Percentiles rank a stretch among this genome's conserved stretches.
These are phyloP conservation scores for Lineus longissimus DNA, from an alignment of 1,140 invertebrate species.

Conservation along the genomic window DNA sequence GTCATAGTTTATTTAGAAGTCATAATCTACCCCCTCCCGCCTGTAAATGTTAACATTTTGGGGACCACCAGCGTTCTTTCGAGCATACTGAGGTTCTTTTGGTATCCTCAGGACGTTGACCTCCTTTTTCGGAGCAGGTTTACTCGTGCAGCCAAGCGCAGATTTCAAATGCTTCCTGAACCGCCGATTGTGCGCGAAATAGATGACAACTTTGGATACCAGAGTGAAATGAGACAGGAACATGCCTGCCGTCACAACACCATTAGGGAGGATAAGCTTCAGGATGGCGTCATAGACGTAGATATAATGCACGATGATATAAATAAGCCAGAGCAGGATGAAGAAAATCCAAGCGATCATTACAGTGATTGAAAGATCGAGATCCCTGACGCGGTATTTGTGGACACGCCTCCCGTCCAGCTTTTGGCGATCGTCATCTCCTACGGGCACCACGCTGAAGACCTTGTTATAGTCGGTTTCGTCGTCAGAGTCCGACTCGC, in stretches of 20 bases:
- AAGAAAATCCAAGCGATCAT: slow-evolving; percentile 1
- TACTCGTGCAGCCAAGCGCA: not conserved
- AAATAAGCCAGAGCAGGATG: not conserved
- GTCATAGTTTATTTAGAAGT: too few relatives aligned
- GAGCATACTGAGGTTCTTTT: not conserved
- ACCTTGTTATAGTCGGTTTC: not conserved
- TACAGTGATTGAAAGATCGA: not conserved
- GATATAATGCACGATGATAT: not conserved
- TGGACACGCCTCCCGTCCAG: not conserved
- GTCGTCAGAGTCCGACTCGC: not conserved
- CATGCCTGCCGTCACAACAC: not conserved
- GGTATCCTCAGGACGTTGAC: not conserved
- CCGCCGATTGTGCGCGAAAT: not conserved
- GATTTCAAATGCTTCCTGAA: not conserved
- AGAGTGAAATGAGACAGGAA: not conserved
- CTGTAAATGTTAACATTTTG: not conserved
- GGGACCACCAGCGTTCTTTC: not conserved
- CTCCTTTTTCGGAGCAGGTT: not conserved
- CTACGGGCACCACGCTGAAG: not conserved
- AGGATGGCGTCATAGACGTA: not conserved
- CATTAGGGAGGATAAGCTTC: not conserved
- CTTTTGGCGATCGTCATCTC: not conserved
- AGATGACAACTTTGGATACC: not conserved
- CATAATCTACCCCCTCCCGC: too few relatives aligned
- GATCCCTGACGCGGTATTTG: not conserved